Evolutionary conservation across 2,888 invertebrate genomes (phyloP).

Genomic region (Eupithecia vulgata): DNA sequence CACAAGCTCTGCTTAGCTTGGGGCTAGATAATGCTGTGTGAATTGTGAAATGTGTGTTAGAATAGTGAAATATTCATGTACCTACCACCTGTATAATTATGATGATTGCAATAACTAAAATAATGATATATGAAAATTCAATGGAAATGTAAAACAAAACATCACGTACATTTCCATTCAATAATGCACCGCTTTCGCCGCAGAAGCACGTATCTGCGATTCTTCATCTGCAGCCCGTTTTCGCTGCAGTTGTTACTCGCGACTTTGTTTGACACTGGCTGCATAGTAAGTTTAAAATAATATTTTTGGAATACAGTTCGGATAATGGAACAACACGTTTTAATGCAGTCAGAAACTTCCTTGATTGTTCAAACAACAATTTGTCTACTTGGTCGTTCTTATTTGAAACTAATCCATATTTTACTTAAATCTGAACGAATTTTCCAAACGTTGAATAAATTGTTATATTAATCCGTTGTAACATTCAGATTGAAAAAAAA

Average conservation of each 20-base stretch:
- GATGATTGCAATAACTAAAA: too few relatives aligned
- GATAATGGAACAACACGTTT: background rate
- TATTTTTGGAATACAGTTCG: slow-evolving; percentile 9
- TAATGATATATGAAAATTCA: too few relatives aligned
- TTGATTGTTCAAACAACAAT: background rate
- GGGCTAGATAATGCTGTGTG: too few relatives aligned
- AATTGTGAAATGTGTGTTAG: too few relatives aligned
- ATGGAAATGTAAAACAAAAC: slow-evolving; percentile 9
- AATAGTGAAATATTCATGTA: too few relatives aligned
- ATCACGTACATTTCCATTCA: slow-evolving; percentile 30
- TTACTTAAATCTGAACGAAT: background rate
- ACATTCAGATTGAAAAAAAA: background rate
- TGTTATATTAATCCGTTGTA: background rate
- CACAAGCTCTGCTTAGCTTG: too few relatives aligned
- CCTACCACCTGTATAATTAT: too few relatives aligned
- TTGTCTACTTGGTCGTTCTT: background rate
- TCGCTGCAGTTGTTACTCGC: slow-evolving; percentile 30
- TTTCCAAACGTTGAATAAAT: background rate
- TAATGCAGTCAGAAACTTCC: background rate
- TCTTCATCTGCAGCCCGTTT: slow-evolving; percentile 40
- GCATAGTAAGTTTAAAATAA: slow-evolving; percentile 27
- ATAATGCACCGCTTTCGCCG: slow-evolving; percentile 30
- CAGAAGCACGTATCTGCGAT: slow-evolving; percentile 42
- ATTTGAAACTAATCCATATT: background rate
- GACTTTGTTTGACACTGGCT: slow-evolving; percentile 26